Conservation (phyloP, 2,797 vertebrate genomes). For the Cetoscarus ocellatus region DNA sequence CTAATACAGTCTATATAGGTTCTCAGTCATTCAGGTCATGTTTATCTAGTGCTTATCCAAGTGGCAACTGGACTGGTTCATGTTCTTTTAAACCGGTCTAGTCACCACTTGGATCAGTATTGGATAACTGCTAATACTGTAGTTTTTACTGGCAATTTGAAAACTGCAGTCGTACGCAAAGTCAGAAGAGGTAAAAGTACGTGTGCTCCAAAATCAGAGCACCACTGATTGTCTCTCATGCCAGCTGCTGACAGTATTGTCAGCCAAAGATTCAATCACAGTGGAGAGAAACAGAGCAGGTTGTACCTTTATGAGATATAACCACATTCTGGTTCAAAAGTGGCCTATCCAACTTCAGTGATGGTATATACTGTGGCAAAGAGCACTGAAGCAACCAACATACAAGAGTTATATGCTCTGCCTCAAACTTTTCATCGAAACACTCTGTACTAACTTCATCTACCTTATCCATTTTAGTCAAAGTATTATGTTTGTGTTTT, state of each 20-base stretch:
- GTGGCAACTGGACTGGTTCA: too few species aligned
- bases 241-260: neutral
- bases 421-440: neutral
- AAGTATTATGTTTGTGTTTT: too few species aligned
- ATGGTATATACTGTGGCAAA: neutral
- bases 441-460: neutral
- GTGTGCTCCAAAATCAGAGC: neutral
- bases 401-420: neutral
- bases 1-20: too few species aligned
- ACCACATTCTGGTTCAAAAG: neutral
- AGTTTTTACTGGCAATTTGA: neutral
- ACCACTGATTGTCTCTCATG: neutral
- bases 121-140: neutral
- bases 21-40: too few species aligned
- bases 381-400: neutral
- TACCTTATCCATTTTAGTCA: neutral
- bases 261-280: neutral
- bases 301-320: neutral
- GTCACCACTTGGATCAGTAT: too few species aligned
- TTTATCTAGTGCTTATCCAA: too few species aligned
- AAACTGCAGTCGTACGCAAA: neutral
- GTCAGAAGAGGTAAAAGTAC: neutral
- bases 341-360: neutral
- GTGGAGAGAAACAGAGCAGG: neutral
- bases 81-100: too few species aligned